These are phyloP conservation scores for Biston betularia DNA, from an alignment of 2,888 invertebrate species.

Conservation along the genomic window DNA sequence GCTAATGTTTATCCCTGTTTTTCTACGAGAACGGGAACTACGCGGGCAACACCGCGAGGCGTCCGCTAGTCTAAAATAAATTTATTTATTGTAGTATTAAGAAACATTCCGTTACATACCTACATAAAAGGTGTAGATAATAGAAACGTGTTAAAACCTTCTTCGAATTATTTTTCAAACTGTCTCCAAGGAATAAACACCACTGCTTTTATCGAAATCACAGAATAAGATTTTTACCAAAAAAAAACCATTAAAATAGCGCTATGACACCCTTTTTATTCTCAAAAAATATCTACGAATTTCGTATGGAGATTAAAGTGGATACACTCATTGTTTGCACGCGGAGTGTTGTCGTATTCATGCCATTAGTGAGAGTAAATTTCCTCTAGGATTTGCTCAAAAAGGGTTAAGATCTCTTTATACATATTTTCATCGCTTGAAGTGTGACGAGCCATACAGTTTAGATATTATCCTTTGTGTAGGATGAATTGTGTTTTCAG, in stretches of 20 bases:
- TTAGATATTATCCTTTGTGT: slow-evolving; percentile 16
- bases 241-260: slow-evolving; percentile 21
- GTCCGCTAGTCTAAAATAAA: too few species aligned
- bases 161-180: too few species aligned
- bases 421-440: slow-evolving; percentile 17
- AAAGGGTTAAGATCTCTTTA: slow-evolving; percentile 43
- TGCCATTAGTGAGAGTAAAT: slow-evolving; percentile 64
- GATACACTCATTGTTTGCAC: slow-evolving; percentile 63
- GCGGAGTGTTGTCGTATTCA: slow-evolving; percentile 57
- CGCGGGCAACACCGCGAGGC: too few species aligned
- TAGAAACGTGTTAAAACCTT: too few species aligned
- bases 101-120: too few species aligned
- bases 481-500: slow-evolving; percentile 8
- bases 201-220: neutral
- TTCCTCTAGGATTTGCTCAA: slow-evolving; percentile 57
- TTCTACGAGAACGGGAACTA: too few species aligned
- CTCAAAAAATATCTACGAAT: slow-evolving; percentile 48
- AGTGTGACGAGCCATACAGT: slow-evolving; percentile 18
- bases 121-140: too few species aligned
- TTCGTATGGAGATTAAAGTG: slow-evolving; percentile 51
- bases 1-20: too few species aligned
- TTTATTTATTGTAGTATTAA: too few species aligned
- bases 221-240: too few species aligned
- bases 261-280: slow-evolving; percentile 29
- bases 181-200: too few species aligned